These are phyloP conservation scores for Palythoa grandiflora DNA, from an alignment of 92 coral and sea anemone species.

Conservation along the genomic window DNA sequence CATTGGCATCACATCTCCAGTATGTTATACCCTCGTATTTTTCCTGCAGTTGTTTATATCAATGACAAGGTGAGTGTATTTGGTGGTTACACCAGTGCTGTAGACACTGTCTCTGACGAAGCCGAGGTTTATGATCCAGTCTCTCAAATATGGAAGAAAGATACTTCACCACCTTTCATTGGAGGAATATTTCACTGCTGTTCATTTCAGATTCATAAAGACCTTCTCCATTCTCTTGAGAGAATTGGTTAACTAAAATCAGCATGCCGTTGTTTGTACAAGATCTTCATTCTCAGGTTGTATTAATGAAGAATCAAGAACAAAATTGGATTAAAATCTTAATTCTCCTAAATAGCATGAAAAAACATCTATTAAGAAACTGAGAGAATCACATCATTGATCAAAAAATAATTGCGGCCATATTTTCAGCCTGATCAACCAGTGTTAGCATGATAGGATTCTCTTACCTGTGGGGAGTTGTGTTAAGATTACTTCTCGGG, in stretches of 20 bases:
- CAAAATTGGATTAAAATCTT: too few relatives aligned
- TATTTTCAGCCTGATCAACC: too few relatives aligned
- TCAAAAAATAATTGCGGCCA: too few relatives aligned
- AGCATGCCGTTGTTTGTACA: neutral
- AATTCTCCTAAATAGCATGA: too few relatives aligned
- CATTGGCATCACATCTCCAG: constrained; percentile 42
- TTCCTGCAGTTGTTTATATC: constrained; percentile 41
- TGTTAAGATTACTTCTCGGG: too few relatives aligned
- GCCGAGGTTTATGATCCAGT: constrained; percentile 33
- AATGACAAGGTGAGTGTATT: constrained; percentile 39
- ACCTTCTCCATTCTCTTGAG: constrained; percentile 45
- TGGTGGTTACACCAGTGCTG: constrained; percentile 47
- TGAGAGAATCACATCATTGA: too few relatives aligned
- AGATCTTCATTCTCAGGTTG: neutral
- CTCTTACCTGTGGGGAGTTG: too few relatives aligned
- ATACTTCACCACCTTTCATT: constrained; percentile 35
- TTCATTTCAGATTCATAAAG: constrained; percentile 46
- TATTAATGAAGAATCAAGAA: too few relatives aligned
- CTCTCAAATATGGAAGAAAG: constrained; percentile 35
- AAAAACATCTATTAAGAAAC: too few relatives aligned
- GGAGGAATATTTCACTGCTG: constrained; percentile 49
- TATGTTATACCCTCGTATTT: constrained; percentile 39
- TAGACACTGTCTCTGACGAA: constrained; percentile 46
- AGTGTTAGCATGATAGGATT: too few relatives aligned
- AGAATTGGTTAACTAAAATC: neutral